Base-by-base conservation (phyloP, 2,888 invertebrate genomes). In the Epiblema foenella region DNA sequence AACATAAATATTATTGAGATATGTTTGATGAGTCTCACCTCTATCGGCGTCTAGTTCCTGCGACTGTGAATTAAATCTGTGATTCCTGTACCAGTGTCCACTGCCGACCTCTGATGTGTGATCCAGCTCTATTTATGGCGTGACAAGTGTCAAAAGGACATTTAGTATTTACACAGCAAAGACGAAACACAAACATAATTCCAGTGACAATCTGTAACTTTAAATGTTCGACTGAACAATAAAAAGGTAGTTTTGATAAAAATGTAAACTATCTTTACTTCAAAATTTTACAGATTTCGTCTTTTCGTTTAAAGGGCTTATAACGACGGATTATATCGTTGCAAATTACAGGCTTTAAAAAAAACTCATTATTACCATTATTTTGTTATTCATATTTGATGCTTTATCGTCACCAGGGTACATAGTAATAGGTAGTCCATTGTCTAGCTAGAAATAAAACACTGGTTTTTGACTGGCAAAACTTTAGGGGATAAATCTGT, bases 21-120 rank as follows among this genome's bases (percentile, higher is more conserved):
- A 74, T 73, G 74, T 69, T 70, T 75, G 67, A 62, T 82, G 78
- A 83, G 77, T 87, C 93, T 93, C 88, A 94, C 94, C 94, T 93
- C 88, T 83, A 74, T 88, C 85, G 81, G 86, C 90, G 89, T 93
- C 92, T 89, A 95, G 94, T 83, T 95, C 95, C 90, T 94, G 94
- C 78, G 93, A 94, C 88, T 93, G 94, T 86, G 92, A 95, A 90
- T 93, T 94, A 93, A 94, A 95, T 89, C 94, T 95, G 93, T 95
- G 94, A 89, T 94, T 94, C 93, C 95, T 94, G 93, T 94, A 94
- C 91, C 95, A 94, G 86, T 94, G 94, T 86, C 94, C 94, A 89
- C 94, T 93, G 91, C 94, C 93, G 85, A 93, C 93, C 86, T 93
- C 93, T 79, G 91, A 89, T 71, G 93, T 90, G 89, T 92, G 92